Conservation (phyloP, 35 echinoderm and acorn worm species). For the Apostichopus japonicus region DNA sequence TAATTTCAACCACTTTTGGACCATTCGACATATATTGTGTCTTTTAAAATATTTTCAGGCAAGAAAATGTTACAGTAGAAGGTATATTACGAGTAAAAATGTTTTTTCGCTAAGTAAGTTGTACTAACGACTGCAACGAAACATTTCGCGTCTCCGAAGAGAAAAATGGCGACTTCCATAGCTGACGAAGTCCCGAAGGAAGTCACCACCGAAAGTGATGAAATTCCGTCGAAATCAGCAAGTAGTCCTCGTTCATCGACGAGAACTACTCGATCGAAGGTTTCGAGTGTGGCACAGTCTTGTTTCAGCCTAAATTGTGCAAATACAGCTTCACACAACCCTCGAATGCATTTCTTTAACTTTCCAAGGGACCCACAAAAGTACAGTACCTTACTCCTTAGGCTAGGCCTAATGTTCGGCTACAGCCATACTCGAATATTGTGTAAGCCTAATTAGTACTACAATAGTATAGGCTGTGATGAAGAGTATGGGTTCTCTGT, state of each 20-base stretch:
- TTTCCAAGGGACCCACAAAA: slow-evolving; percentile 5
- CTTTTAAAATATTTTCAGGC: too few species aligned
- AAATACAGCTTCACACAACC: background rate
- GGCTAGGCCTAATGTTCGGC: background rate
- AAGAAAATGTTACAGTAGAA: too few species aligned
- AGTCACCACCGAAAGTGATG: background rate
- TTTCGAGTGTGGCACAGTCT: background rate
- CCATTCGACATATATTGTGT: too few species aligned
- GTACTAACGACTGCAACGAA: too few species aligned
- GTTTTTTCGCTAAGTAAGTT: too few species aligned
- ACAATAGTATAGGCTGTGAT: too few species aligned
- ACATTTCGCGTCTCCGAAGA: background rate
- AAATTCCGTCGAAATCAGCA: background rate
- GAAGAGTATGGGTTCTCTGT: too few species aligned
- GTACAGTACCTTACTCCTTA: background rate
- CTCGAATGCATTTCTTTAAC: slow-evolving; percentile 13
- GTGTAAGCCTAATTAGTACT: too few species aligned
- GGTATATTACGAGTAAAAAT: too few species aligned
- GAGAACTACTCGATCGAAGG: slow-evolving; percentile 28
- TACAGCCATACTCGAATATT: background rate
- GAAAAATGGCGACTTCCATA: slow-evolving; percentile 3
- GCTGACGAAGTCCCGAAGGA: background rate
- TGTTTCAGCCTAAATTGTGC: slow-evolving; percentile 9
- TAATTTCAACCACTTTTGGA: too few species aligned
- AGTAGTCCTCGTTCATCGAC: background rate